A percentile compares a stretch with the other conserved stretches of the same genome.
These are phyloP conservation scores for Vireo altiloquus DNA, from an alignment of 2,113 vertebrate species.

Conservation along the genomic window DNA sequence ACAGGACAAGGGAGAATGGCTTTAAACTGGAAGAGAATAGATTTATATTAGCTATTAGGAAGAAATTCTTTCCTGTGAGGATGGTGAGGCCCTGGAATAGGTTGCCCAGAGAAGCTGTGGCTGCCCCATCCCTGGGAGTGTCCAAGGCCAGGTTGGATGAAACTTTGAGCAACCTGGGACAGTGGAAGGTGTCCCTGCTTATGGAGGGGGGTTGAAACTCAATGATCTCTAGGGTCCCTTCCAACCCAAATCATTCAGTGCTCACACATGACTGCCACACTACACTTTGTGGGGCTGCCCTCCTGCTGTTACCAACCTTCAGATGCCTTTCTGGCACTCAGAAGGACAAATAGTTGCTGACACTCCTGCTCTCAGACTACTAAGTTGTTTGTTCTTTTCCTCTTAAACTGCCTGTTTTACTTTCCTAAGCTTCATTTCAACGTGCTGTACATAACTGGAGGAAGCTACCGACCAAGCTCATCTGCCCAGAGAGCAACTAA, in stretches of 20 bases:
- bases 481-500: not conserved
- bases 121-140: not conserved
- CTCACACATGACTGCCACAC: not conserved
- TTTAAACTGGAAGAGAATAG: not conserved
- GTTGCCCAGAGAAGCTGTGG: not conserved
- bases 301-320: not conserved
- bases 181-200: not conserved
- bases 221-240: not conserved
- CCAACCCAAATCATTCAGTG: not conserved
- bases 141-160: not conserved
- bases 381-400: not conserved
- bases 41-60: not conserved
- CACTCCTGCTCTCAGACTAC: not conserved
- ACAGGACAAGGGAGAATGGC: not conserved
- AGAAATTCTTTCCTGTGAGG: not conserved
- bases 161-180: rapidly evolving
- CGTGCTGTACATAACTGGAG: not conserved
- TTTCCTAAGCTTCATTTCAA: not conserved
- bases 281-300: not conserved
- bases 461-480: not conserved
- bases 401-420: not conserved
- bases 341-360: not conserved
- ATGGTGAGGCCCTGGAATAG: not conserved
- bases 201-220: not conserved
- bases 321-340: not conserved